phyloP scores from a whole-genome alignment of 2,888 invertebrate species.

The Melangyna quadrimaculata region DNA sequence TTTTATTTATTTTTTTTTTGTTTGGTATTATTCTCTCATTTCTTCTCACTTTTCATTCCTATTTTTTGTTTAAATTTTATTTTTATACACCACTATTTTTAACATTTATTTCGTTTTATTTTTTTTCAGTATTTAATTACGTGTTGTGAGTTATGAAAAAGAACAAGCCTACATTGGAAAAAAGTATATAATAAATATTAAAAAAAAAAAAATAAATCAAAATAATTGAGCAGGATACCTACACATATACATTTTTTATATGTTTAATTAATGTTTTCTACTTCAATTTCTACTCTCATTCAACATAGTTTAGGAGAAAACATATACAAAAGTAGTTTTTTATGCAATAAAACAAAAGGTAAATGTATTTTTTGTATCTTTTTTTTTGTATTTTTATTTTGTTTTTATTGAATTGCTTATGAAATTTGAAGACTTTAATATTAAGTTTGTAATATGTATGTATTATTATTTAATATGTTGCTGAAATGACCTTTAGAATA shows the following conservation, averaged over 20 bases:
- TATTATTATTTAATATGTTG: not conserved
- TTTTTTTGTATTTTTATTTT: not conserved
- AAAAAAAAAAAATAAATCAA: conserved; percentile 60
- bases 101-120: conserved; percentile 66
- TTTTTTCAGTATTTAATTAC: conserved; percentile 79
- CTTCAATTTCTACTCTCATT: conserved; percentile 52
- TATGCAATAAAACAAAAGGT: conserved; percentile 39
- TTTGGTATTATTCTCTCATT: not conserved
- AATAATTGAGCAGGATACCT: conserved; percentile 60
- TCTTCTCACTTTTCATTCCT: not conserved
- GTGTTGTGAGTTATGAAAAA: conserved; percentile 77
- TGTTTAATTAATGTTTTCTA: conserved; percentile 56
- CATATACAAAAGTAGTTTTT: conserved; percentile 34
- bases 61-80: conserved; percentile 22
- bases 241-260: conserved; percentile 45
- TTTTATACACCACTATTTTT: conserved; percentile 36
- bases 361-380: conserved; percentile 45
- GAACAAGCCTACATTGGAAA: conserved; percentile 69
- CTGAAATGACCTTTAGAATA: not conserved
- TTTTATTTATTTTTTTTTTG: not conserved
- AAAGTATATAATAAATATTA: conserved; percentile 53
- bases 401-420: not conserved
- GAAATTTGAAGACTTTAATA: not conserved
- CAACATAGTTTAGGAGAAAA: conserved; percentile 37
- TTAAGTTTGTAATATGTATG: not conserved